These are phyloP conservation scores for Eulemur mongoz DNA, from an alignment of 2,797 vertebrate species.

Conservation along the genomic window DNA sequence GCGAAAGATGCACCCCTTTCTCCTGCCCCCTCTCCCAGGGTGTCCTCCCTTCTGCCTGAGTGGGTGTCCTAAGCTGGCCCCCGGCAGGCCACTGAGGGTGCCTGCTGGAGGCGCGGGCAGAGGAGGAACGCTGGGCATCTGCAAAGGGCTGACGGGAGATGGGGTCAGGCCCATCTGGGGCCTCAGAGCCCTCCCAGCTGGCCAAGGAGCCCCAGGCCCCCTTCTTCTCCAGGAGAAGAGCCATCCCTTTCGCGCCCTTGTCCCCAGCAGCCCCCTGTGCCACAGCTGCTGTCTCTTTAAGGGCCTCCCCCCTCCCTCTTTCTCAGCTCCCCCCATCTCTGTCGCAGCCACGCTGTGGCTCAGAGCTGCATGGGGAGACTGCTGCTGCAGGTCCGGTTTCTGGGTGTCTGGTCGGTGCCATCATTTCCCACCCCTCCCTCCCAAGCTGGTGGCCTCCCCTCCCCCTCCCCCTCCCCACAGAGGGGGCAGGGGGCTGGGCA, in stretches of 20 bases:
- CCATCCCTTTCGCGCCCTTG: neutral
- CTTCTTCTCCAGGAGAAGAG: neutral
- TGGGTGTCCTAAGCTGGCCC: neutral
- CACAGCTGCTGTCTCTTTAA: conserved; percentile 82
- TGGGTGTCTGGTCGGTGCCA: conserved; percentile 76
- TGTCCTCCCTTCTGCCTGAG: neutral
- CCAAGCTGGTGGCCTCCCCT: conserved; percentile 44
- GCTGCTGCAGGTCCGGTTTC: conserved; percentile 76
- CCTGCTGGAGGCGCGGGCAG: neutral
- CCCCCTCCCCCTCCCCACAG: conserved; percentile 58
- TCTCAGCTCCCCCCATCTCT: conserved; percentile 70
- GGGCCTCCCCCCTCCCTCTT: conserved; percentile 77
- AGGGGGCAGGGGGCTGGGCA: conserved; percentile 76
- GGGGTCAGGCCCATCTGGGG: neutral
- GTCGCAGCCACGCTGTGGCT: conserved; percentile 79
- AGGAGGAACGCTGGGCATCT: neutral
- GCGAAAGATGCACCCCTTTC: neutral
- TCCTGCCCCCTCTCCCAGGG: neutral
- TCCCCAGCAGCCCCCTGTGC: conserved; percentile 49
- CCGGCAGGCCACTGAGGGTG: neutral
- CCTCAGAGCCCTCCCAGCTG: neutral
- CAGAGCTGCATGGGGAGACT: conserved; percentile 80
- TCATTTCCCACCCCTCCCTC: conserved; percentile 52
- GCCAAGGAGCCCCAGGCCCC: neutral
- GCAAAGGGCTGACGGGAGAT: conserved; percentile 15